A percentile compares a stretch with the other conserved stretches of the same genome.
Conservation (phyloP, 1,140 invertebrate species). For the Sweltsa coloradensis region DNA sequence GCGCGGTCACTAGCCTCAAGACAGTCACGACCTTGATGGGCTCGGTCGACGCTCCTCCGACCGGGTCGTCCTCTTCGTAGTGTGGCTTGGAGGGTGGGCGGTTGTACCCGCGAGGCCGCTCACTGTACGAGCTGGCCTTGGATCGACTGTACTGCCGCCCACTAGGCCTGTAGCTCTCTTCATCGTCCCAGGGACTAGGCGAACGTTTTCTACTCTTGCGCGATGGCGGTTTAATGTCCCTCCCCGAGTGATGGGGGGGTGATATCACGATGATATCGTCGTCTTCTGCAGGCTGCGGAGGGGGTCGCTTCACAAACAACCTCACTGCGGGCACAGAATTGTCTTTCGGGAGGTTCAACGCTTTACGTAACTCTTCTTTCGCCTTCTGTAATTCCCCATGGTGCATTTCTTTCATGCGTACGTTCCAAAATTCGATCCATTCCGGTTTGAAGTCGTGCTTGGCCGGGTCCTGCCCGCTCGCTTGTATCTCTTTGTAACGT, state of each 20-base stretch:
- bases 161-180: neutral
- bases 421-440: conserved; percentile 74
- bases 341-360: conserved; percentile 26
- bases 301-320: neutral
- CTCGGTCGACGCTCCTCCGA: too few relatives aligned
- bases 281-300: conserved; percentile 14
- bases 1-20: conserved; percentile 56
- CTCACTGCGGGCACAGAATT: conserved; percentile 20
- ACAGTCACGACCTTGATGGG: conserved; percentile 55
- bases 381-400: conserved; percentile 45
- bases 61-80: too few relatives aligned
- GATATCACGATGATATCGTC: conserved; percentile 19
- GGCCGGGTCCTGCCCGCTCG: conserved; percentile 57
- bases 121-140: too few relatives aligned
- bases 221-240: conserved; percentile 18
- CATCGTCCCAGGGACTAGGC: conserved; percentile 20
- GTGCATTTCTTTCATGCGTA: conserved; percentile 62
- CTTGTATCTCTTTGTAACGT: conserved; percentile 65
- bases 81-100: too few relatives aligned
- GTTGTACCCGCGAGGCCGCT: too few relatives aligned
- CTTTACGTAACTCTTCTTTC: conserved; percentile 37
- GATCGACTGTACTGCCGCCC: too few relatives aligned
- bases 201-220: conserved; percentile 10
- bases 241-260: conserved; percentile 13
- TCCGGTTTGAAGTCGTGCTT: conserved; percentile 75